phyloP scores from a whole-genome alignment of 2,797 vertebrate species.

The Alosa sapidissima region DNA sequence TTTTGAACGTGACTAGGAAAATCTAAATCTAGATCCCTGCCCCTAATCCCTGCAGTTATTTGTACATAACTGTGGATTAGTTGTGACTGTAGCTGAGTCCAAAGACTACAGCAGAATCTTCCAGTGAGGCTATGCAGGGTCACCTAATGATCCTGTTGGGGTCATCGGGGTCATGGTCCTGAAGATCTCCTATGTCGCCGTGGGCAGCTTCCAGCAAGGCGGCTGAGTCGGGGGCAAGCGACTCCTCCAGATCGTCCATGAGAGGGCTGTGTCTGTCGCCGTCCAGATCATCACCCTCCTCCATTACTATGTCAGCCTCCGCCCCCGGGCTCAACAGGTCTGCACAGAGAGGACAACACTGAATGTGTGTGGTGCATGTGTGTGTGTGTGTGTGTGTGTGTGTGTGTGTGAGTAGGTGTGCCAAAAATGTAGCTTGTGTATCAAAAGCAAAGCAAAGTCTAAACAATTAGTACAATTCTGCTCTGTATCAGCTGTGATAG shows the following conservation, averaged over 20 bases:
- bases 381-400: background rate
- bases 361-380: background rate
- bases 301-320: conserved; percentile 89
- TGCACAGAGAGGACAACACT: conserved; percentile 49
- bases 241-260: conserved; percentile 92
- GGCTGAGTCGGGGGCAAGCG: conserved; percentile 78
- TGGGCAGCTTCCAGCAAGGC: conserved; percentile 76
- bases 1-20: too few species aligned
- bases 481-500: too few species aligned
- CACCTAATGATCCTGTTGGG: conserved; percentile 93
- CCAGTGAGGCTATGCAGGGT: background rate
- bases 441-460: too few species aligned
- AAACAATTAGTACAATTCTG: too few species aligned
- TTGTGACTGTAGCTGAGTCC: background rate
- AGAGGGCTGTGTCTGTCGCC: conserved; percentile 82
- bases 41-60: background rate
- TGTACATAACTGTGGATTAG: background rate
- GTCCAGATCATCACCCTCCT: conserved; percentile 91
- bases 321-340: conserved; percentile 91
- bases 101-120: background rate
- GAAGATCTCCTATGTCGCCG: conserved; percentile 81
- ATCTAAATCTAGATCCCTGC: background rate
- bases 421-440: too few species aligned
- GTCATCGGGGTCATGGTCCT: conserved; percentile 88
- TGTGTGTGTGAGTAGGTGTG: background rate